A percentile compares a stretch with the other conserved stretches of the same genome.
These are phyloP conservation scores for Sebastes melanostomus DNA, from an alignment of 2,797 vertebrate species.

Conservation along the genomic window DNA sequence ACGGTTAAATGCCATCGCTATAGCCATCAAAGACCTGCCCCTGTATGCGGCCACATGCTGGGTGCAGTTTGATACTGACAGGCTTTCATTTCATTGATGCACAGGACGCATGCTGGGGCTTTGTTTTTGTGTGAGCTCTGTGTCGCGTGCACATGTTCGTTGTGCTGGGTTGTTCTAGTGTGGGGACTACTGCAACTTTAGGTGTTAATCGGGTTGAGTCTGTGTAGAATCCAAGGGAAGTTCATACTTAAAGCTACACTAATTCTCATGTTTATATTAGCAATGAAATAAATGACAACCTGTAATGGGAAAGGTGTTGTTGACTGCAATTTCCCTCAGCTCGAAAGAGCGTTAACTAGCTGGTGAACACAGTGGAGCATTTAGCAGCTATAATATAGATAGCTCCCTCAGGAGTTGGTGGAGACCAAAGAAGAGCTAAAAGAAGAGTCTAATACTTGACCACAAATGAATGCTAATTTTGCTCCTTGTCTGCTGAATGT, in stretches of 20 bases:
- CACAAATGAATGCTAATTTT: background rate
- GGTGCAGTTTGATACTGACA: constrained; percentile 25
- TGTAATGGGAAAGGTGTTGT: background rate
- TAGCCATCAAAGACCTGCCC: constrained; percentile 41
- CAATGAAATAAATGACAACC: background rate
- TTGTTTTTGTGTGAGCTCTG: background rate
- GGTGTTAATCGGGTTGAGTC: background rate
- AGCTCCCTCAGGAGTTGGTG: background rate
- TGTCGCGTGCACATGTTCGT: background rate
- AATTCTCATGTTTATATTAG: background rate
- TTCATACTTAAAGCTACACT: background rate
- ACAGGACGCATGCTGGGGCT: background rate
- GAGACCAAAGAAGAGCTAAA: background rate
- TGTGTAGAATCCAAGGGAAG: background rate
- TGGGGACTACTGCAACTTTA: background rate
- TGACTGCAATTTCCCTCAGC: background rate
- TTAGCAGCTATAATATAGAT: background rate
- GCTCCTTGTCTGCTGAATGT: background rate
- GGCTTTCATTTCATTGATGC: constrained; percentile 27
- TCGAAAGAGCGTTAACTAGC: background rate
- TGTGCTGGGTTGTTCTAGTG: background rate
- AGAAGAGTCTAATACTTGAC: background rate
- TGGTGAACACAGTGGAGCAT: background rate
- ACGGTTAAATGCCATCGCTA: constrained; percentile 30
- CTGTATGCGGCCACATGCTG: constrained; percentile 8